Evolutionary conservation across 2,113 vertebrate species (phyloP).

Genomic region (Nyctibius bracteatus): DNA sequence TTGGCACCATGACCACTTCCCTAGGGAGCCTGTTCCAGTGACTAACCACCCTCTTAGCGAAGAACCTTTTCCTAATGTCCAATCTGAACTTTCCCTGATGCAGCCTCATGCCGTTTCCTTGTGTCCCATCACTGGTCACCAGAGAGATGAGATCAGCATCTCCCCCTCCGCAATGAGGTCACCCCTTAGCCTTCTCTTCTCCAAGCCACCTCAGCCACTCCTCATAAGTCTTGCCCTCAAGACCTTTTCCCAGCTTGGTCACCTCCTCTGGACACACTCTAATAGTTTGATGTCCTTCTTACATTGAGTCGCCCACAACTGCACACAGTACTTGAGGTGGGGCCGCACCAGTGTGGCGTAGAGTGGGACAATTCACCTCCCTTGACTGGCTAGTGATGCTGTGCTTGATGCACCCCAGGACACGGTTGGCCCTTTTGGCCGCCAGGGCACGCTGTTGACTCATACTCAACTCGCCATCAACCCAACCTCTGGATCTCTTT

Average conservation of each 20-base stretch:
- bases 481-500: background rate
- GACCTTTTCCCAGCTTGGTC: too few species aligned
- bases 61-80: background rate
- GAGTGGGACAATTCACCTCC: too few species aligned
- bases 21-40: background rate
- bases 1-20: background rate
- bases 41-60: background rate
- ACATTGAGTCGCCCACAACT: rapidly evolving
- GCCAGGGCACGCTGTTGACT: background rate
- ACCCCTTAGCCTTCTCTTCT: background rate
- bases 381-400: rapidly evolving
- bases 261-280: background rate
- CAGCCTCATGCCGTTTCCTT: background rate
- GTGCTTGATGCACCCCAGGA: background rate
- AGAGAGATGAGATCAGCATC: background rate
- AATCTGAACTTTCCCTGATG: background rate
- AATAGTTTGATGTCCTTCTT: too few species aligned
- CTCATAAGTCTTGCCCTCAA: rapidly evolving
- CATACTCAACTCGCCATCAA: too few species aligned
- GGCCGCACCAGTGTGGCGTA: rapidly evolving
- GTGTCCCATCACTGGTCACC: background rate
- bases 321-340: background rate
- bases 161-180: background rate
- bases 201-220: background rate
- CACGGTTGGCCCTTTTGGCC: rapidly evolving